Percentiles rank a stretch among this genome's conserved stretches.
phyloP scores from a whole-genome alignment of 2,888 invertebrate species.

The Drosophila mimetica region DNA sequence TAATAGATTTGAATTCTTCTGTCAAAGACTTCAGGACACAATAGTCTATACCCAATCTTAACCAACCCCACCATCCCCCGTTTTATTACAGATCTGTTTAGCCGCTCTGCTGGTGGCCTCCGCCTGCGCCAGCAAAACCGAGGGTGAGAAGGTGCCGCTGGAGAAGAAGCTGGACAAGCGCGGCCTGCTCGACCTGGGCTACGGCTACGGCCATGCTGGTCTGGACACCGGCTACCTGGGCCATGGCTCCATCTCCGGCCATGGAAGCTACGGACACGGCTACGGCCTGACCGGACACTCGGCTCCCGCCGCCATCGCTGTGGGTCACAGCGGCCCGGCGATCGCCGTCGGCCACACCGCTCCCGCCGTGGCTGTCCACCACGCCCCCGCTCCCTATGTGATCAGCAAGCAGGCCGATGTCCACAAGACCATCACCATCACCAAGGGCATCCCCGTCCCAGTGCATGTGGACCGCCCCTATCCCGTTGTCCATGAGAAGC shows the following conservation, averaged over 20 bases:
- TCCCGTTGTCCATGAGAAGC: slow-evolving; percentile 88
- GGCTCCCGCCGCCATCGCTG: slow-evolving; percentile 71
- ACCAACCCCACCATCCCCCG: not conserved
- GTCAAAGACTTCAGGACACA: not conserved
- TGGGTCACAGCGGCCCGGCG: slow-evolving; percentile 78
- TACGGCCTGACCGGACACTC: slow-evolving; percentile 80
- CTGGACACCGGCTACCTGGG: slow-evolving; percentile 90
- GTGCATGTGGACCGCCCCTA: slow-evolving; percentile 91
- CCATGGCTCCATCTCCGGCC: slow-evolving; percentile 86
- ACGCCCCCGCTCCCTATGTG: slow-evolving; percentile 71
- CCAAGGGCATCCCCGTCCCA: slow-evolving; percentile 90
- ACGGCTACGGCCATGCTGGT: slow-evolving; percentile 91
- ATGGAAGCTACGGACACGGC: slow-evolving; percentile 80
- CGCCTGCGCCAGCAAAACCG: slow-evolving; percentile 87
- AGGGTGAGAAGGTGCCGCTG: slow-evolving; percentile 85
- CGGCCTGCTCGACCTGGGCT: slow-evolving; percentile 91
- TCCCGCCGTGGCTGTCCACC: slow-evolving; percentile 71
- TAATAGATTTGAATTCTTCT: no score
- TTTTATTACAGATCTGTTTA: slow-evolving; percentile 87
- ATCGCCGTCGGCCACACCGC: slow-evolving; percentile 74
- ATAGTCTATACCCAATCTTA: not conserved
- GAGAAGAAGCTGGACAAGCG: slow-evolving; percentile 93
- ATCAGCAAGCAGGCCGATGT: slow-evolving; percentile 86
- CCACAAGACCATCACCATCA: slow-evolving; percentile 89
- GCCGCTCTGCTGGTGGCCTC: slow-evolving; percentile 91